Evolutionary conservation across 1,140 invertebrate species (phyloP), one percentile per base, ranked within the genome.

Genomic region (Meloidogyne exigua): DNA sequence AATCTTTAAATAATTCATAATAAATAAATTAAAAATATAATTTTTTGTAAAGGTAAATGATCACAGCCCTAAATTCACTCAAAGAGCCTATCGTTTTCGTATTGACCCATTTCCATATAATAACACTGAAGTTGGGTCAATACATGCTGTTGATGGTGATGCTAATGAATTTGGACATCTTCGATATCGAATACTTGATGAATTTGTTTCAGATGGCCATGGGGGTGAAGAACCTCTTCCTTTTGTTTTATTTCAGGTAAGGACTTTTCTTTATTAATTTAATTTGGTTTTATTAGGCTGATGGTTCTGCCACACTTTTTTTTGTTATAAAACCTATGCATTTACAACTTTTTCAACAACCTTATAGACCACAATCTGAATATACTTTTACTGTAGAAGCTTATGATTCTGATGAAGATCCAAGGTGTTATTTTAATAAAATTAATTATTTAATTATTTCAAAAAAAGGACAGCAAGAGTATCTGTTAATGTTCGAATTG

Each of bases 381-480:
- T 82, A 82, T 72, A 77, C 81, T 7, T 84, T 82, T 36, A 74
- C 81, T 18, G 72, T 82, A n/a, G 81, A 82, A 49, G 81, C 81
- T 18, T 84, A 64, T 67, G 81, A 82, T 69, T 63, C 81, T 7
- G 49, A 71, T 11, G 82, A 81, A n/a, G 66, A 82, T 42, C 74
- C 81, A 28, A 74, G 80, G 79, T 76, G 15, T 18, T 68, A 12
- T 15, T 68, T 11, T 49, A 44, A 42, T 36, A 77, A 65, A 28
- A 15, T 75, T 4, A 21, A 10, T 18, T 28, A 73, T 66, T 77
- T 79, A 36, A 0, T 57, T 36, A 72, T n/a, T 69, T 70, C n/a
- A 1, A 42, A 12, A 73, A 32, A 67, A 80, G 79, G 49, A 82
- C 80, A 10, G 76, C 75, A 13, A 79, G 80, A 23, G 80, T 81